A percentile compares a stretch with the other conserved stretches of the same genome.
Conservation (phyloP, 2,113 vertebrate genomes). For the Edolisoma coerulescens region DNA sequence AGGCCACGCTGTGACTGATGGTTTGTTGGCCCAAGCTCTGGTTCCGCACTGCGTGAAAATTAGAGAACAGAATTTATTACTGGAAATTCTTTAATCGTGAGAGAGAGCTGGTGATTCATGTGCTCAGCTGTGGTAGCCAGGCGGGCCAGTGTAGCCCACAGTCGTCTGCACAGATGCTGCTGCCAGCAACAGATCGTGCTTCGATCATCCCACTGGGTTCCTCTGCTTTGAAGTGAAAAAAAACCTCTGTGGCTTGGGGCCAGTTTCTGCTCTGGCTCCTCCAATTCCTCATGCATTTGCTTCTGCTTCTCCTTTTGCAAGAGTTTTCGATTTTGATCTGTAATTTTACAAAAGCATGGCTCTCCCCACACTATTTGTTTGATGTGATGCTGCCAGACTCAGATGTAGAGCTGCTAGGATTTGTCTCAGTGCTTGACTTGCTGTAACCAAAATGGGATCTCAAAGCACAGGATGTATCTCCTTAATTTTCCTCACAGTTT, state of each 20-base stretch:
- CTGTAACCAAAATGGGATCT: background rate
- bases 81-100: background rate
- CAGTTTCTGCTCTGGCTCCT: slow-evolving; percentile 3
- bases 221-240: background rate
- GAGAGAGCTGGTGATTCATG: slow-evolving; percentile 15
- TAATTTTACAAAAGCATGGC: background rate
- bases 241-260: background rate
- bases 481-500: background rate
- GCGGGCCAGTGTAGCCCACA: background rate
- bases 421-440: background rate
- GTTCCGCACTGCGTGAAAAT: slow-evolving; percentile 6
- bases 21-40: background rate
- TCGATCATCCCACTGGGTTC: background rate
- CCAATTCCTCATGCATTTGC: background rate
- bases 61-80: slow-evolving; percentile 5
- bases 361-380: background rate
- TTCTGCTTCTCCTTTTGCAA: background rate
- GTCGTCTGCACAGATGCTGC: background rate
- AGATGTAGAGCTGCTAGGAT: background rate
- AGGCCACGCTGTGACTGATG: background rate
- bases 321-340: background rate
- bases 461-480: background rate
- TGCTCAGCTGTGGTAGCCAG: background rate
- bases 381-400: background rate
- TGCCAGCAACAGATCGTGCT: background rate